phyloP scores from a whole-genome alignment of 2,113 vertebrate genomes.

The Micronycteris hirsuta region DNA sequence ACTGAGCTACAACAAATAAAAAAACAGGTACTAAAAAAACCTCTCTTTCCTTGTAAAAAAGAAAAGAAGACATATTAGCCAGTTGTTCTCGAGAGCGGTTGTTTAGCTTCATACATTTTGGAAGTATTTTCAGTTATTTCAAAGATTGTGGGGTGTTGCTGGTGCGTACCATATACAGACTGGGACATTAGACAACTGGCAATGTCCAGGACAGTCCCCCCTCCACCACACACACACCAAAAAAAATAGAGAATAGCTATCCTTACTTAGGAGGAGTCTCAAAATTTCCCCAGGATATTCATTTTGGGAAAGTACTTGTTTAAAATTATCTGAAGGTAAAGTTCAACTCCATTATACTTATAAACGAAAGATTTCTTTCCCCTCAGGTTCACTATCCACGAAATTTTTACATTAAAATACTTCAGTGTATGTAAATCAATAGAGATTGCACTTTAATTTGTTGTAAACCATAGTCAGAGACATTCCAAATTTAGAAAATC shows the following conservation, averaged over 20 bases:
- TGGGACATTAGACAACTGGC: not conserved
- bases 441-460: not conserved
- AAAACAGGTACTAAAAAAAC: not conserved
- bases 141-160: not conserved
- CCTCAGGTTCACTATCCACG: not conserved
- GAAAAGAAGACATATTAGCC: not conserved
- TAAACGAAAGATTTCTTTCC: not conserved
- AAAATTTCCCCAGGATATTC: not conserved
- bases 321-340: not conserved
- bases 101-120: not conserved
- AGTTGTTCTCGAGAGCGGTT: not conserved
- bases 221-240: not conserved
- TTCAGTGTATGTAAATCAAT: not conserved
- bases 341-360: not conserved
- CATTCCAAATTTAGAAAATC: not conserved
- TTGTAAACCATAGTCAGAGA: not conserved
- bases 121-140: not conserved
- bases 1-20: not conserved
- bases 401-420: not conserved
- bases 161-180: not conserved
- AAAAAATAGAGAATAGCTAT: not conserved
- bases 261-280: not conserved
- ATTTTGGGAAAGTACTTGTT: not conserved
- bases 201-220: not conserved
- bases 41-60: not conserved